These are phyloP conservation scores for Theristicus caerulescens DNA, from an alignment of 2,113 vertebrate species.

Conservation along the genomic window DNA sequence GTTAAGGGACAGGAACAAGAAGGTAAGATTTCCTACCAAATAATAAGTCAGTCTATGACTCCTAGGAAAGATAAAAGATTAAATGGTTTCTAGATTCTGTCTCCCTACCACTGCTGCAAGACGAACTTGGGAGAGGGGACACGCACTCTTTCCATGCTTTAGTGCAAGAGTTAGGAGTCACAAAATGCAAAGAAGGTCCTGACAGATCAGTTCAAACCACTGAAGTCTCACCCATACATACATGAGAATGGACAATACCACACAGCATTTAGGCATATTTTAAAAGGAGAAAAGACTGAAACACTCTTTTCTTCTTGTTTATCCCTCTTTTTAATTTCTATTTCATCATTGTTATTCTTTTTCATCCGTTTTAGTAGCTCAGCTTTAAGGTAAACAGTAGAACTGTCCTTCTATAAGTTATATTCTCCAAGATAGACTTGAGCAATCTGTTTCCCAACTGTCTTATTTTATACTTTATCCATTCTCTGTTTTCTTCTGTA, in stretches of 20 bases:
- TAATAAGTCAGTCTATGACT: neutral
- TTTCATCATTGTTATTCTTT: neutral
- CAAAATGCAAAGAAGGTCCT: neutral
- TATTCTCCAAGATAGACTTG: neutral
- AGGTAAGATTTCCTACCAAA: neutral
- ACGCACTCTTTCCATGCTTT: rapidly evolving
- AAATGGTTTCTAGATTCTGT: neutral
- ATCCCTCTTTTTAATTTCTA: neutral
- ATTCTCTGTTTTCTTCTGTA: neutral
- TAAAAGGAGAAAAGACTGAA: neutral
- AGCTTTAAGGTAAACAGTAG: neutral
- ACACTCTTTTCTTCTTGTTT: neutral
- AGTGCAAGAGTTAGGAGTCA: neutral
- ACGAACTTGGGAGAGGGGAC: neutral
- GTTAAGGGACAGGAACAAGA: neutral
- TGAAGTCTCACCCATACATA: neutral
- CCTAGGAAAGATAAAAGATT: neutral
- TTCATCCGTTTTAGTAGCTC: neutral
- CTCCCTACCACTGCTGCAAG: neutral
- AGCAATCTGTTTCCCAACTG: neutral
- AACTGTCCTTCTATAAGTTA: neutral
- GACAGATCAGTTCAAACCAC: neutral
- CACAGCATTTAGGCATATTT: neutral
- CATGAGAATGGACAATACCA: neutral
- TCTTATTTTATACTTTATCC: neutral